Evolutionary conservation across 2,888 invertebrate genomes (phyloP), one percentile per base, ranked within the genome.

Genomic region (Seladonia tumulorum): DNA sequence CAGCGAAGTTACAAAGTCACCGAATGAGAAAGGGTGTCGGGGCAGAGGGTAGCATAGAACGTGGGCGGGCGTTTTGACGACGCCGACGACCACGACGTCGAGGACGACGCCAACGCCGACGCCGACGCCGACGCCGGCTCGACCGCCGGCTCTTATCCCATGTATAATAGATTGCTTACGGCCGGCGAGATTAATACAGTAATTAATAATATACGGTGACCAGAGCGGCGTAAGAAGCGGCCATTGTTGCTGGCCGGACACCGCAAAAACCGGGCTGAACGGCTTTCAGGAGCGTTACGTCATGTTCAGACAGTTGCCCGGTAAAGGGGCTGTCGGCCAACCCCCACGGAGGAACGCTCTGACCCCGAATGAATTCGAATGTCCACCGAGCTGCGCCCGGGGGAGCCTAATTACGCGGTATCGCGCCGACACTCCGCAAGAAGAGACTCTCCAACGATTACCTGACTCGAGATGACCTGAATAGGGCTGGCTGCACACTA

Each of bases 121-220:
- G 84, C 45, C 81, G 63, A 45, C 63, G 63, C 81, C 66, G 63
- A n/a, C 85, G 76, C 80, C 68, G 60, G 85, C 75, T 83, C 79
- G 76, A 18, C 75, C 75, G 89, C 82, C 80, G 81, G 92, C 92
- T 93, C 93, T 93, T 93, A 93, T 93, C 91, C 93, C 92, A 92
- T 94, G 93, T 92, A 94, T 94, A 94, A 94, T 94, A 93, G 94
- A 95, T 94, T 93, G 92, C 92, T 91, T 90, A 88, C 91, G 93
- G 92, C 92, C 91, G 90, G 91, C 93, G 92, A 94, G 95, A 95
- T 95, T 95, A 95, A 95, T 95, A 94, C 93, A 93, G 94, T 94
- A 94, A 95, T 95, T 95, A 95, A 95, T 95, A 95, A 95, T 94
- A 94, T 93, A 94, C 94, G 94, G 92, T 93, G 93, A 93, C 93